Base-by-base conservation (phyloP, 1,140 invertebrate genomes). In the Tetramorium alpestre region DNA sequence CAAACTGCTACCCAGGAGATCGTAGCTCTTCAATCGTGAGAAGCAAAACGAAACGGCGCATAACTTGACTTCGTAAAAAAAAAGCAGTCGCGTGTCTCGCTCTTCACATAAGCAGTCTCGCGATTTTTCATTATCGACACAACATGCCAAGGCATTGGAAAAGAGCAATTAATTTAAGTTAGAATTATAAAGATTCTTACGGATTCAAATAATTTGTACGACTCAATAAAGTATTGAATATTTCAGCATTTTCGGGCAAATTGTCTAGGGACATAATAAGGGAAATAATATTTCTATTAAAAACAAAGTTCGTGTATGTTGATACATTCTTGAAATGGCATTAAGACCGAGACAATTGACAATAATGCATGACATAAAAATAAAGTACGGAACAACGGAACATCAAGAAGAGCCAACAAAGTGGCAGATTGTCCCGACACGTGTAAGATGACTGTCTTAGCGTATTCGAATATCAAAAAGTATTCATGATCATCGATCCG, bases 31-130 rank as follows among this genome's bases (percentile, higher is more conserved):
- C 67, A 82, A 82, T 82, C 67, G 67, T 82, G 80, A 82, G 80
- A 82, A 73, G 80, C 80, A 82, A 82, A 82, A 82, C 67, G 80
- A 82, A 41, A 82, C 80, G 25, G 80, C 33, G 80, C 80, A 82
- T 73, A 82, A 47, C 80, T 73, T n/a, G 80, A 38, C 80, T 75
- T 58, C 49, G 49, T 77, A 18, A 78, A 65, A 82, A 82, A 69
- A 54, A 18, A 47, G 22, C 38, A 58, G 18, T 82, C 78, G 65
- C 78, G 65, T 54, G 78, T 78, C 67, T 78, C 25, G 22, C 28
- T 60, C 44, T 22, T 28, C 22, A 6, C 25, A 58, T 58, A 7
- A 70, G 22, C 51, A 13, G 16, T 44, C 54, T 47, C 41, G 58
- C 41, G 54, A 84, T 84, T 75, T 84, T 84, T 75, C 80, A 75